Conservation (phyloP, 2,797 vertebrate species). For the Etheostoma perlongum region DNA sequence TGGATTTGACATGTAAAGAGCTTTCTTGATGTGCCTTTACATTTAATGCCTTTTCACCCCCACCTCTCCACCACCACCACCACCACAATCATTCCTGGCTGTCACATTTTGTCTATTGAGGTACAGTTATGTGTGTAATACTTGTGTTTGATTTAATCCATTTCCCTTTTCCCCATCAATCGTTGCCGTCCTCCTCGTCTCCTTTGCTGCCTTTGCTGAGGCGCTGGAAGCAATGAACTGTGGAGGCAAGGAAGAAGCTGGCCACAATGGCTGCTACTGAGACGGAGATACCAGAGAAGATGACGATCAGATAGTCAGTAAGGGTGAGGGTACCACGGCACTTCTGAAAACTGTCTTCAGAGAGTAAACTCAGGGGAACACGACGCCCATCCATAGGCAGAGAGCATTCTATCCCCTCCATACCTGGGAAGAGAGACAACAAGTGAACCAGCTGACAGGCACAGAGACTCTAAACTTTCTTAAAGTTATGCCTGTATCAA, state of each 20-base stretch:
- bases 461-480: background rate
- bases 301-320: conserved; percentile 93
- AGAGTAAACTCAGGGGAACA: conserved; percentile 88
- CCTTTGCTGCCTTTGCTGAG: conserved; percentile 89
- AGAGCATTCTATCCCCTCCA: conserved; percentile 90
- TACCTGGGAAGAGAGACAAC: conserved; percentile 79
- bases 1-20: conserved; percentile 28
- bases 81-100: background rate
- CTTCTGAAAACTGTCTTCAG: conserved; percentile 92
- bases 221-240: conserved; percentile 93
- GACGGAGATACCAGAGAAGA: conserved; percentile 93
- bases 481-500: background rate
- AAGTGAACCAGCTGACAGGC: background rate
- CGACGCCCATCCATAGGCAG: conserved; percentile 86
- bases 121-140: conserved; percentile 2
- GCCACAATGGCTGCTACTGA: conserved; percentile 92
- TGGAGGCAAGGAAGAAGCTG: conserved; percentile 94
- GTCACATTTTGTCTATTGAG: background rate
- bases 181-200: conserved; percentile 89
- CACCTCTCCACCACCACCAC: too few relatives aligned
- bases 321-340: conserved; percentile 90
- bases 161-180: conserved; percentile 74
- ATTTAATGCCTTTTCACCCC: too few relatives aligned
- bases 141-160: background rate
- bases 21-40: background rate